Evolutionary conservation across 2,888 invertebrate genomes (phyloP).

Genomic region (Melinopterus prodromus): DNA sequence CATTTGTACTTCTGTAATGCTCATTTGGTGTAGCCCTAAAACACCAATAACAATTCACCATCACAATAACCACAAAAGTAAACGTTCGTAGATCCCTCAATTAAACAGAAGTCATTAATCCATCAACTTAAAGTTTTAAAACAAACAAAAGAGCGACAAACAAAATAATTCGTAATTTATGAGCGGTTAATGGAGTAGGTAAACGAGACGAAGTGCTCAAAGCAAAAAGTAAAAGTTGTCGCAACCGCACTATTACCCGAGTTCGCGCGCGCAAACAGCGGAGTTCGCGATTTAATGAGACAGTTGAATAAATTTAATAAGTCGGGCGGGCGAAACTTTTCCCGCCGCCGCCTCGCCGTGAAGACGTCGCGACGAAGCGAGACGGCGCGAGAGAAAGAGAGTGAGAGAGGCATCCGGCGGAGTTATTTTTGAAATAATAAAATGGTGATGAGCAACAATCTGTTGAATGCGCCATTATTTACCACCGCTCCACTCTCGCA

Average conservation of each 20-base stretch:
- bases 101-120: too few relatives aligned
- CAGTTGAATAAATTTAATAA: constrained; percentile 27
- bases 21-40: too few relatives aligned
- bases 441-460: constrained; percentile 61
- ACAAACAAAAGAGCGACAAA: not conserved
- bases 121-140: not conserved
- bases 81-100: too few relatives aligned
- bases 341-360: constrained; percentile 7
- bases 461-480: constrained; percentile 61
- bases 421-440: constrained; percentile 58
- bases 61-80: too few relatives aligned
- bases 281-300: constrained; percentile 24
- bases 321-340: constrained; percentile 16
- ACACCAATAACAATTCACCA: too few relatives aligned
- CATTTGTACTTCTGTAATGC: too few relatives aligned
- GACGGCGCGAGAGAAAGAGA: constrained; percentile 1
- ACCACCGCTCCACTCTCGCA: constrained; percentile 42
- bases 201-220: not conserved
- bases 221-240: constrained; percentile 26
- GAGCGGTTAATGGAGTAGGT: not conserved
- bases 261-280: constrained; percentile 20
- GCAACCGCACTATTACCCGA: constrained; percentile 19
- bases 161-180: not conserved
- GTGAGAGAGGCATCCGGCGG: not conserved
- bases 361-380: not conserved